Evolutionary conservation across 2,113 vertebrate species (phyloP), one percentile per base, ranked within the genome.

Genomic region (Casuarius casuarius): DNA sequence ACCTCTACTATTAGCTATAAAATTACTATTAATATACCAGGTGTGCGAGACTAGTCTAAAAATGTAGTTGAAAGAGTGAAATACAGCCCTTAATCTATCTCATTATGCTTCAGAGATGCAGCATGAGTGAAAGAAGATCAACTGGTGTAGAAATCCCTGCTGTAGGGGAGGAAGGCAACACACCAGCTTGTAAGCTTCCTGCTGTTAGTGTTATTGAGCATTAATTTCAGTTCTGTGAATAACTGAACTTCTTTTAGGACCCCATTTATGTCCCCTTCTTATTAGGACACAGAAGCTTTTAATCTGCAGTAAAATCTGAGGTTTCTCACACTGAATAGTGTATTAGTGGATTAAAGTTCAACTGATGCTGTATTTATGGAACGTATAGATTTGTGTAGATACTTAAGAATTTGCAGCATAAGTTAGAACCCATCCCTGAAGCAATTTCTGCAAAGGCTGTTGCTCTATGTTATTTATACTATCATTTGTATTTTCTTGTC

Each of bases 391-490:
- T 92, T 67, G 68, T 86, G 56, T 94, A 73, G 78, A 26, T 68
- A 17, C 1, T 10, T 19, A 40, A 71, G 82, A 68, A 83, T 68
- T 42, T 87, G 33, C 87, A 89, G 54, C 76, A 62, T 77, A 48
- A 91, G 80, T 84, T 86, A 44, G 16, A 70, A 87, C 58, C 54
- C 44, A 70, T 93, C 63, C 82, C 83, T 82, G 89, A 89, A 93
- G 93, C 85, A 93, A 76, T 96, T 97, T 95, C 92, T 96, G 89
- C 75, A 84, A 82, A 96, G 76, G 89, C 78, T 95, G 89, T 93
- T 96, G 92, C 61, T 95, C 90, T 92, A 28, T 92, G 59, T 90
- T 96, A 91, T 91, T 92, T 91, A 90, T 94, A 89, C 46, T 20
- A 52, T 88, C 94, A 82, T 82, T 96, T 97, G 65, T 92, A 90